phyloP scores from a whole-genome alignment of 92 coral and sea anemone genomes.

The Bergia puertoricense region DNA sequence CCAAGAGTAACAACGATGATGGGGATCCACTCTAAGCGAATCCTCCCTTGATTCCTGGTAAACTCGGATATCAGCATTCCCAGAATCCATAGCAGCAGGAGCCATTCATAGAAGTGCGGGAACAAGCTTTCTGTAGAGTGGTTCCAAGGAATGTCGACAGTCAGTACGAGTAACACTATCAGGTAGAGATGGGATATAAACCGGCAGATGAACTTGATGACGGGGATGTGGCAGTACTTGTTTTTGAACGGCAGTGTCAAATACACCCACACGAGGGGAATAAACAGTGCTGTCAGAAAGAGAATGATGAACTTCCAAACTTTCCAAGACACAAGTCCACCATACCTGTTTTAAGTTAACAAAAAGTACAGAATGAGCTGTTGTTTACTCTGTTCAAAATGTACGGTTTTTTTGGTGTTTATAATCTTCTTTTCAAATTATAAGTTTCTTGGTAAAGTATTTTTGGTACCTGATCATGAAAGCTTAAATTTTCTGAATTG shows the following conservation, averaged over 20 bases:
- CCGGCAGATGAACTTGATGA: slow-evolving; percentile 95
- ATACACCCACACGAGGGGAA: slow-evolving; percentile 85
- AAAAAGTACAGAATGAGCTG: background rate
- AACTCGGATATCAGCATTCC: slow-evolving; percentile 80
- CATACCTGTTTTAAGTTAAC: slow-evolving; percentile 8
- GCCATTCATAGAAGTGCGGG: slow-evolving; percentile 79
- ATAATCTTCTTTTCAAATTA: too few species aligned
- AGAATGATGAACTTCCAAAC: slow-evolving; percentile 83
- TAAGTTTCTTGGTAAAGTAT: too few species aligned
- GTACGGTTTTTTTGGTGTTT: too few species aligned
- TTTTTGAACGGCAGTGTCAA: slow-evolving; percentile 88
- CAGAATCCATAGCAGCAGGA: slow-evolving; percentile 82
- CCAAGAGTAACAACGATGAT: slow-evolving; percentile 65
- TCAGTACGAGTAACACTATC: slow-evolving; percentile 67
- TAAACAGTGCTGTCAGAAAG: slow-evolving; percentile 72
- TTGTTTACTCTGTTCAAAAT: too few species aligned
- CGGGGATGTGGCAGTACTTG: slow-evolving; percentile 84
- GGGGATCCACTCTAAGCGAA: slow-evolving; percentile 90
- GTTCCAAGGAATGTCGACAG: slow-evolving; percentile 87
- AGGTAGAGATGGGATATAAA: slow-evolving; percentile 93
- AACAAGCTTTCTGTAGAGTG: slow-evolving; percentile 44
- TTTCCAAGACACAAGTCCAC: slow-evolving; percentile 50
- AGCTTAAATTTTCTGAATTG: too few species aligned
- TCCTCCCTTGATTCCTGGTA: slow-evolving; percentile 67
- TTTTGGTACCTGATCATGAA: too few species aligned